Base-by-base conservation (phyloP, 2,797 vertebrate genomes). In the Danio aesculapii region DNA sequence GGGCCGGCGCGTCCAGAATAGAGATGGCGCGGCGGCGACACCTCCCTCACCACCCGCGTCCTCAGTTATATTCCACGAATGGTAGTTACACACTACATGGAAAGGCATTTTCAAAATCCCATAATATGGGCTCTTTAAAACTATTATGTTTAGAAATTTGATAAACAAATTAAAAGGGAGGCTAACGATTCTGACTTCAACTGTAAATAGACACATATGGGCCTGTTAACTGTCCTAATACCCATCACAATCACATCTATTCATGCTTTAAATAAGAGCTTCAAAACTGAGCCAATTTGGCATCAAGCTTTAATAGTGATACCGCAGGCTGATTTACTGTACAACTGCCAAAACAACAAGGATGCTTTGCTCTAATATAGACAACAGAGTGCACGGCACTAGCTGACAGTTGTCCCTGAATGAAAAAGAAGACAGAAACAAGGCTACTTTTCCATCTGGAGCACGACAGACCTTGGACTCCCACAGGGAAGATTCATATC, bases 361-460 rank as follows among this genome's bases (percentile, higher is more conserved):
- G 58, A 79, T 71, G 47, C 58, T 71, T 62, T 63, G 57, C 67
- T 79, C 67, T 71, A 52, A 52, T 71, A 63, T 43, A 79, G 47
- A 71, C 58, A 71, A 43, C 57, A 78, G 55, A 70, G 30, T 43
- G 39, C 13, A 52, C 9, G 11, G 44, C 21, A 63, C n/a, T 16
- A 44, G 66, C 55, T 14, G 55, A 59, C 44, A 69, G 73, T 75
- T 47, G 41, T 66, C 19, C 61, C 75, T 72, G 17, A 79, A 79
- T 74, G 30, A 19, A 89, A 81, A 49, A 64, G 50, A 46, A 52
- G 39, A 77, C 30, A 52, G 57, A 77, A 84, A n/a, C 72, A 72
- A 67, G 61, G 50, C 67, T 53, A 55, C 57, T 84, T 79, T 82
- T 86, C 84, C 76, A 64, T 72, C 39, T 77, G 64, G 30, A 16